Evolutionary conservation across 1,140 invertebrate genomes (phyloP).

Genomic region (Ectropis grisescens): DNA sequence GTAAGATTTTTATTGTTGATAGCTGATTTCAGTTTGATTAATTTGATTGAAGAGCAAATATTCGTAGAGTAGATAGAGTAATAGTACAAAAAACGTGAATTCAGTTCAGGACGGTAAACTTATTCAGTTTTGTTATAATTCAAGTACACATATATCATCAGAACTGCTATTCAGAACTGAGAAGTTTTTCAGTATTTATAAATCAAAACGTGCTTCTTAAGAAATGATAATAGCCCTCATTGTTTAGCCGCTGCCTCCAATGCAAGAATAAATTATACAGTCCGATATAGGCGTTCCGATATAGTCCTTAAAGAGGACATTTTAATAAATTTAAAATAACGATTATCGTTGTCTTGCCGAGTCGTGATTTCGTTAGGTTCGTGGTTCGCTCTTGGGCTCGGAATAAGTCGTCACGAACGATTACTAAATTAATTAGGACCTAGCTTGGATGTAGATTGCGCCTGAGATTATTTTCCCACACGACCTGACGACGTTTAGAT

Average conservation of each 20-base stretch:
- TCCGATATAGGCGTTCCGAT: constrained; percentile 58
- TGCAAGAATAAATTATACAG: constrained; percentile 64
- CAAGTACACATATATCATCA: no score
- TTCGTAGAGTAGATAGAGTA: no score
- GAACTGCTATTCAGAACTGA: no score
- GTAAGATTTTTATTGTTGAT: no score
- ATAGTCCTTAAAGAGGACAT: constrained; percentile 63
- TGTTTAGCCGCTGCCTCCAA: constrained; percentile 40
- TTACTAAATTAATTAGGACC: constrained; percentile 70
- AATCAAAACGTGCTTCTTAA: constrained; percentile 18
- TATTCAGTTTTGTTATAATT: no score
- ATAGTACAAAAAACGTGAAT: no score
- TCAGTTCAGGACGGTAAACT: no score
- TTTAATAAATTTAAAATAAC: constrained; percentile 70
- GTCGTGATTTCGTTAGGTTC: constrained; percentile 67
- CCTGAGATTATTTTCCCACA: constrained; percentile 65
- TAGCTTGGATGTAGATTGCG: constrained; percentile 60
- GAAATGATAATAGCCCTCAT: constrained; percentile 45
- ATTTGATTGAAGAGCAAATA: no score
- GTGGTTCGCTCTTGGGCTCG: constrained; percentile 48
- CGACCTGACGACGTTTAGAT: constrained; percentile 45
- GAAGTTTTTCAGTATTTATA: constrained; percentile 4
- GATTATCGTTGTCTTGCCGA: constrained; percentile 62
- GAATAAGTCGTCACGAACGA: constrained; percentile 67
- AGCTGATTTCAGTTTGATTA: no score